Base-by-base conservation (phyloP, 2,113 vertebrate genomes). In the Nerophis lumbriciformis region DNA sequence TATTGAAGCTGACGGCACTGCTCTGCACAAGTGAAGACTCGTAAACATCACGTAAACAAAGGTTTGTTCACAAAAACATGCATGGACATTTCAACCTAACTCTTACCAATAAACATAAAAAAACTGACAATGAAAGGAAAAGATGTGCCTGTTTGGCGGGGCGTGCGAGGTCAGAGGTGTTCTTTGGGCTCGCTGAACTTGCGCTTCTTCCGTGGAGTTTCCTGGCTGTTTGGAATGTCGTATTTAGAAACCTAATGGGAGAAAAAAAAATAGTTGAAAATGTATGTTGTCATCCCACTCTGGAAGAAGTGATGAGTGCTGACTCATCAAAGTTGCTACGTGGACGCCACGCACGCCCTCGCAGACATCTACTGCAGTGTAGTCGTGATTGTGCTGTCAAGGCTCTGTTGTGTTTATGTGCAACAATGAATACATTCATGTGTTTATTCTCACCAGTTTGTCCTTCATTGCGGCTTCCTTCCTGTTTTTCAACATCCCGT, bases 161-260 rank as follows among this genome's bases (percentile, higher is more conserved):
- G 19, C 19, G 19, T 19, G 19, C 19, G 19, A 19, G 19, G 39
- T 90, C 68, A 94, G 50, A 83, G 84, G 47, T 1, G 69, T 3
- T 94, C 87, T 75, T 92, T 92, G 10, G 95, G 94, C 54, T 96
- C 93, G 37, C 95, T 98, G 70, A 94, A 91, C 75, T 93, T 96
- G 65, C 92, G 92, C 76, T 85, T 93, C 59, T 95, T 97, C 38
- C 15, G 21, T 4, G 77, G 71, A 1, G 72, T 78, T 0, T 93
- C 94, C 87, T 96, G 94, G 74, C 92, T 95, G n/a, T 76, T 83
- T 1, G 81, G 87, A 75, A 91, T 81, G 11, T 92, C 85, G 6
- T 90, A 87, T 45, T 65, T 77, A 51, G 86, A 87, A 55, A 90
- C 75, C 95, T 91, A 79, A 48, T 6, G 37, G 21, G 38, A 57